Evolutionary conservation across 2,113 vertebrate genomes (phyloP).

Genomic region (Microcebus griseorufus): DNA sequence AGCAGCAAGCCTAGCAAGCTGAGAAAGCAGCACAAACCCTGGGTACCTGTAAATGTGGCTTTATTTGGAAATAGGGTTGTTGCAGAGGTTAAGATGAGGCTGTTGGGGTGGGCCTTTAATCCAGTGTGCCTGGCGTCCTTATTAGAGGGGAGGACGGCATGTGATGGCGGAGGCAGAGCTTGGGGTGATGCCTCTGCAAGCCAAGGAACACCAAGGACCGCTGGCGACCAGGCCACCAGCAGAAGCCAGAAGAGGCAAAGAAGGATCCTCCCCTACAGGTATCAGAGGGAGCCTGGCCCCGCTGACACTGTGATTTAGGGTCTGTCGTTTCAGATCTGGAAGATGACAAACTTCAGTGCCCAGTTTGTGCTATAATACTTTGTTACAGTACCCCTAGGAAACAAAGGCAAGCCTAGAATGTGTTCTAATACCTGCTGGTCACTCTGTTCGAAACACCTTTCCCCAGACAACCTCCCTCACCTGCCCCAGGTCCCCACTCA

Average conservation of each 20-base stretch:
- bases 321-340: not conserved
- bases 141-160: not conserved
- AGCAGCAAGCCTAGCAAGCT: not conserved
- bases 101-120: not conserved
- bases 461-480: fast-evolving
- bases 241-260: not conserved
- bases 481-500: not conserved
- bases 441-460: not conserved
- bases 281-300: not conserved
- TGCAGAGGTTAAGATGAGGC: not conserved
- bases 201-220: not conserved
- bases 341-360: not conserved
- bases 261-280: not conserved
- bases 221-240: too few species aligned
- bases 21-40: not conserved
- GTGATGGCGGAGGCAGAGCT: not conserved
- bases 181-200: too few species aligned
- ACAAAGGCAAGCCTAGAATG: not conserved
- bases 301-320: not conserved
- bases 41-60: not conserved
- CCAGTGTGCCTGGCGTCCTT: not conserved
- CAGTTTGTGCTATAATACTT: not conserved
- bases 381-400: not conserved
- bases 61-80: not conserved
- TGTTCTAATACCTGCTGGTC: not conserved